Evolutionary conservation across 1,140 invertebrate genomes (phyloP), one percentile per base, ranked within the genome.

Genomic region (Lepidostoma basale): DNA sequence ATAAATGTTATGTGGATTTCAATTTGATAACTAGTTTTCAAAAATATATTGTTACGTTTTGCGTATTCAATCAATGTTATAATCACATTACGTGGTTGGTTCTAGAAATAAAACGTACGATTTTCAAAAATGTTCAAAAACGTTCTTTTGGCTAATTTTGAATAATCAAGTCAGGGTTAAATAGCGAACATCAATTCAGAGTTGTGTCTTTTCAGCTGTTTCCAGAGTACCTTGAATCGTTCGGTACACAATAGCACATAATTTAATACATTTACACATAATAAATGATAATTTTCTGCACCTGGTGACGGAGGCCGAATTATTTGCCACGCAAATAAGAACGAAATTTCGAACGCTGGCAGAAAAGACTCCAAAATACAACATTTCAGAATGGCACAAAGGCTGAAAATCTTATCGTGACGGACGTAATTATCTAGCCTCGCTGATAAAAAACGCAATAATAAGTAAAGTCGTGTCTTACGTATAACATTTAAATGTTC

Each of bases 251-350:
- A 20, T 39, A 12, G 16, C 6, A 6, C 8, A 22, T n/a, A 33
- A 56, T 56, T 56, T 56, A 20, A 33, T 56, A 56, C 28, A 56
- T 33, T n/a, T 56, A 20, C 52, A 20, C 6, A 56, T n/a, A n/a
- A n/a, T n/a, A n/a, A n/a, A n/a, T n/a, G n/a, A n/a, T n/a, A 20
- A 30, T 36, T 18, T 14, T 20, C 18, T 18, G 20, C 44, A 47
- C 44, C 44, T 47, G 44, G 18, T 22, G 3, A 22, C 23, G 23
- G 18, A 47, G 18, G 44, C 44, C 44, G 23, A 47, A n/a, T 36
- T 36, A 56, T 56, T 33, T 22, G 52, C 52, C n/a, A 39, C 14
- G 28, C 52, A 56, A 56, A 56, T 14, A 56, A 47, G 44, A 16
- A 20, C 16, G 20, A 56, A 56, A 56, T 14, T n/a, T n/a, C n/a